These are phyloP conservation scores for Protonemura montana DNA, from an alignment of 2,888 invertebrate species.

Conservation along the genomic window DNA sequence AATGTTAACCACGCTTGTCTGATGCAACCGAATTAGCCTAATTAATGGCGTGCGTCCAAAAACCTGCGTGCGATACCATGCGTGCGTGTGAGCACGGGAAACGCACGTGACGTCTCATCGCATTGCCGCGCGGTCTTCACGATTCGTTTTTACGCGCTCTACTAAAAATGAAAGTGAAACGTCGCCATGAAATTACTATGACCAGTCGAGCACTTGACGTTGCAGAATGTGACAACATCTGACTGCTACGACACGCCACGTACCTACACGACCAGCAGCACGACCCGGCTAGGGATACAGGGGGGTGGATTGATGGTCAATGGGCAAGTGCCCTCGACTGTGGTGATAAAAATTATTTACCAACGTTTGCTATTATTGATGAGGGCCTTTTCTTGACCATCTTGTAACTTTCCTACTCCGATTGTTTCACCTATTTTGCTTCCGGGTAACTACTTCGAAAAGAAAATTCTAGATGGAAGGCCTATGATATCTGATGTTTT, in stretches of 20 bases:
- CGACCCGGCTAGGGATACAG: no score
- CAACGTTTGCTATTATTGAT: no score
- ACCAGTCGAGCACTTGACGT: not conserved
- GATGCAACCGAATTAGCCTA: not conserved
- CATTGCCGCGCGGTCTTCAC: not conserved
- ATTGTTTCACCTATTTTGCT: no score
- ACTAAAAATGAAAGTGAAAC: constrained; percentile 12
- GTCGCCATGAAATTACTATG: not conserved
- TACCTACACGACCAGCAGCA: not conserved
- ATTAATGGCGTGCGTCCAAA: not conserved
- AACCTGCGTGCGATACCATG: no score
- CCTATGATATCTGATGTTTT: no score
- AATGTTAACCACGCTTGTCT: not conserved
- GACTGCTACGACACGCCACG: not conserved
- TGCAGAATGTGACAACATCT: not conserved
- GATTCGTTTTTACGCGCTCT: not conserved
- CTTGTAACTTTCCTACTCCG: no score
- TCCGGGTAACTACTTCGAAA: no score
- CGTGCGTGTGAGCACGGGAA: not conserved
- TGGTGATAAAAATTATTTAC: no score
- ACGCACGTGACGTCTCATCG: not conserved
- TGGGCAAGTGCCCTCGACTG: no score
- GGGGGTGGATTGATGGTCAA: no score
- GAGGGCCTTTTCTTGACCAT: no score
- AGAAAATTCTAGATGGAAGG: no score